Conservation (phyloP, 1,140 invertebrate species). For the Camponotus floridanus region DNA sequence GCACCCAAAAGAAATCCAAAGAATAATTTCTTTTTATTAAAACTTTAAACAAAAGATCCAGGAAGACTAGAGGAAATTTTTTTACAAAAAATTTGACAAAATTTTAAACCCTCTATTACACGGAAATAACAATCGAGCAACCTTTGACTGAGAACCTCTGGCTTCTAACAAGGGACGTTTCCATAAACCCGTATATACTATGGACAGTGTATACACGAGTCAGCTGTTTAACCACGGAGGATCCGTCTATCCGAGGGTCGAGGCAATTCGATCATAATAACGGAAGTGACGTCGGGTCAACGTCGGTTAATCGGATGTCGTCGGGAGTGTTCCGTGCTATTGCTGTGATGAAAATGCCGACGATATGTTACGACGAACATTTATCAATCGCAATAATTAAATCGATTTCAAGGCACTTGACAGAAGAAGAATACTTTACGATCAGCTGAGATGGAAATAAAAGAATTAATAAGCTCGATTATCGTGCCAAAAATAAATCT, state of each 20-base stretch:
- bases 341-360: constrained; percentile 64
- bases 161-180: constrained; percentile 45
- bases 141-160: constrained; percentile 13
- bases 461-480: background rate
- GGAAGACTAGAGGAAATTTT: too few relatives aligned
- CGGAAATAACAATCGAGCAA: constrained; percentile 13
- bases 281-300: constrained; percentile 73
- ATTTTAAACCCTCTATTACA: background rate
- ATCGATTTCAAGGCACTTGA: background rate
- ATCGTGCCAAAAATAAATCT: background rate
- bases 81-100: too few relatives aligned
- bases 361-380: constrained; percentile 50
- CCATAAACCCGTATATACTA: constrained; percentile 34
- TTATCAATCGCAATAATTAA: background rate
- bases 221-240: constrained; percentile 76
- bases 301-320: constrained; percentile 78
- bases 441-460: background rate
- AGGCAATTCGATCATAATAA: constrained; percentile 79
- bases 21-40: too few relatives aligned
- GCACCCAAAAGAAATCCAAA: too few relatives aligned
- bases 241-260: constrained; percentile 39
- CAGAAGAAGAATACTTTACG: background rate
- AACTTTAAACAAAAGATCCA: too few relatives aligned
- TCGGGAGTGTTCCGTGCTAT: constrained; percentile 43
- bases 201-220: constrained; percentile 68